These are phyloP conservation scores for Trachelus stipa DNA, from an alignment of 2,888 invertebrate species.

Conservation along the genomic window DNA sequence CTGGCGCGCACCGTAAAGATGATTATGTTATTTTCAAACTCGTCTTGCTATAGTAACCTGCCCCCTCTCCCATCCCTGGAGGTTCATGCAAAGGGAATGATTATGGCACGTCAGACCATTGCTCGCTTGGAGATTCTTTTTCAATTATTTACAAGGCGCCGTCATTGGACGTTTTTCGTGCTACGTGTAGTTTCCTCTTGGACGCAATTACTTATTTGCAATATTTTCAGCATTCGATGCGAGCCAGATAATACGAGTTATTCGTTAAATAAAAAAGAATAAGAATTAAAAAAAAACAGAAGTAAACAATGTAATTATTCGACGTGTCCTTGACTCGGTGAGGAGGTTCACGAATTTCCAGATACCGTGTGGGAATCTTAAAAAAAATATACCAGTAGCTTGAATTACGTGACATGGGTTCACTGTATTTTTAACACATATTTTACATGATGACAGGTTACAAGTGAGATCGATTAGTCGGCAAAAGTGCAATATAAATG, in stretches of 20 bases:
- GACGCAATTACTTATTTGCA: neutral
- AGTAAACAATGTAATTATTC: neutral
- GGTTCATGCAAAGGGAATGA: neutral
- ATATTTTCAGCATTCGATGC: neutral
- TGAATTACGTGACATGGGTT: neutral
- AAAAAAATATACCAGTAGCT: neutral
- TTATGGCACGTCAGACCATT: neutral
- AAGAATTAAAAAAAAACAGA: neutral
- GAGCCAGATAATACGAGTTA: neutral
- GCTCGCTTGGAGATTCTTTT: neutral
- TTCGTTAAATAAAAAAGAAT: neutral
- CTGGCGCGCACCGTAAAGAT: neutral
- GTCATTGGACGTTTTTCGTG: neutral
- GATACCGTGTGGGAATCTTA: neutral
- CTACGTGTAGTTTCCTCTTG: neutral
- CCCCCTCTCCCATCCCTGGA: neutral
- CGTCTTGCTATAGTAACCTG: neutral
- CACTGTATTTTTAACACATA: neutral
- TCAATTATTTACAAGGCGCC: neutral
- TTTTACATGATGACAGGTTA: neutral
- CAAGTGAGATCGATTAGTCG: neutral
- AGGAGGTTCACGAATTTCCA: neutral
- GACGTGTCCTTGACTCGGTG: neutral
- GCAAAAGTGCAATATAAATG: constrained; percentile 30
- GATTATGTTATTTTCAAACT: neutral